These are phyloP conservation scores for Cinara cedri DNA, from an alignment of 2,888 invertebrate genomes.

Conservation along the genomic window DNA sequence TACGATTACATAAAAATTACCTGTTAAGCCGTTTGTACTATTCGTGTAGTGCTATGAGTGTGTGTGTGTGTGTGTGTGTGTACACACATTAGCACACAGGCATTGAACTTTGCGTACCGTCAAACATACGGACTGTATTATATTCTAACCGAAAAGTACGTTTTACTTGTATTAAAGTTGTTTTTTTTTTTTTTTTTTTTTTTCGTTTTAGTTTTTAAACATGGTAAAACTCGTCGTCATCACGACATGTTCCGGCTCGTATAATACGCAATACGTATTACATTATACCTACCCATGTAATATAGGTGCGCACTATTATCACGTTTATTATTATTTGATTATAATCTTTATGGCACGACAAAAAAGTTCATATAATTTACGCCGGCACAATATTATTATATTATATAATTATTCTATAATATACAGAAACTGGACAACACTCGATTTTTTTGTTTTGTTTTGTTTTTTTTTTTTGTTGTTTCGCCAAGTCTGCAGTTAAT, in stretches of 20 bases:
- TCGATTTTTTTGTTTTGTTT: not conserved
- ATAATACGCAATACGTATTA: constrained; percentile 5
- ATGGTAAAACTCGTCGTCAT: constrained; percentile 44
- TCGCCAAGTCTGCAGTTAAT: constrained; percentile 9
- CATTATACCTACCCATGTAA: not conserved
- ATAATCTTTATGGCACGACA: constrained; percentile 39
- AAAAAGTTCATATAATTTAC: constrained; percentile 38
- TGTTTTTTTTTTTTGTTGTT: not conserved
- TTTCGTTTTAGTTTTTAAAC: constrained; percentile 17
- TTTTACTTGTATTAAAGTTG: constrained; percentile 43
- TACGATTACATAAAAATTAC: too few relatives aligned
- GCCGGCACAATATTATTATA: constrained; percentile 6
- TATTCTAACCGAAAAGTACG: constrained; percentile 17
- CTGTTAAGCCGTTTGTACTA: too few relatives aligned
- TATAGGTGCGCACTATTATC: constrained; percentile 24
- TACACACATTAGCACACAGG: not conserved
- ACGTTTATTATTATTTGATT: constrained; percentile 53
- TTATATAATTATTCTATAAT: constrained; percentile 1
- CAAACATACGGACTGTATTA: constrained; percentile 18
- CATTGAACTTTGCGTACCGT: not conserved
- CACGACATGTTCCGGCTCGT: constrained; percentile 41
- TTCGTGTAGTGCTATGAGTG: too few relatives aligned
- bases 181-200: not conserved
- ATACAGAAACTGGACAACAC: constrained; percentile 16
- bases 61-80: too few relatives aligned